A percentile compares a stretch with the other conserved stretches of the same genome.
phyloP scores from a whole-genome alignment of 2,797 vertebrate species.

The Bovichtus variegatus region DNA sequence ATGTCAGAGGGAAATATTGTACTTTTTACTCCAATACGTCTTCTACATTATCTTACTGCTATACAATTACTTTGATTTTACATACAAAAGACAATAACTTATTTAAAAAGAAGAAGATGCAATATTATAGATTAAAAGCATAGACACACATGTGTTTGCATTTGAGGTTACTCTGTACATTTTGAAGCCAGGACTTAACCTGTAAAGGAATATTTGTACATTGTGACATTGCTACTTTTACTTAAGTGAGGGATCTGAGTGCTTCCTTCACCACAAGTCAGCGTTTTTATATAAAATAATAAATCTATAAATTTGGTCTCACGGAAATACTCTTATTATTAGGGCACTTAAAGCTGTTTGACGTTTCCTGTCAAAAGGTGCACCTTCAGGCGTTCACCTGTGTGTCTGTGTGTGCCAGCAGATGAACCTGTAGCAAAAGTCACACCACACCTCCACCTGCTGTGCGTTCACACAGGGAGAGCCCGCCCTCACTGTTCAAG shows the following conservation, averaged over 20 bases:
- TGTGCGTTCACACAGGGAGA: conserved; percentile 50
- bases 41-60: background rate
- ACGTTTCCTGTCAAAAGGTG: background rate
- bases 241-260: background rate
- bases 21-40: background rate
- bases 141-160: background rate
- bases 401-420: conserved; percentile 6
- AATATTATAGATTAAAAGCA: background rate
- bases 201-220: background rate
- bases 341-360: too few relatives aligned
- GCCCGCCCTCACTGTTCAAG: conserved; percentile 73
- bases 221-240: background rate
- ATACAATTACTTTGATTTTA: background rate
- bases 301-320: background rate
- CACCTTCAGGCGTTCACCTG: conserved; percentile 26
- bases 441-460: conserved; percentile 76
- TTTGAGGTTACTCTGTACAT: background rate
- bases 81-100: too few relatives aligned
- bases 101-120: background rate
- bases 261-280: background rate
- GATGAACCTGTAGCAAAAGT: conserved; percentile 81
- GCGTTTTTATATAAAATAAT: background rate
- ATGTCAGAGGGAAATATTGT: too few relatives aligned
- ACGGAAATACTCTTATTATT: background rate
- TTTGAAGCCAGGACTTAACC: background rate